These are phyloP conservation scores for Lophius piscatorius DNA, from an alignment of 2,113 vertebrate species.

Conservation along the genomic window DNA sequence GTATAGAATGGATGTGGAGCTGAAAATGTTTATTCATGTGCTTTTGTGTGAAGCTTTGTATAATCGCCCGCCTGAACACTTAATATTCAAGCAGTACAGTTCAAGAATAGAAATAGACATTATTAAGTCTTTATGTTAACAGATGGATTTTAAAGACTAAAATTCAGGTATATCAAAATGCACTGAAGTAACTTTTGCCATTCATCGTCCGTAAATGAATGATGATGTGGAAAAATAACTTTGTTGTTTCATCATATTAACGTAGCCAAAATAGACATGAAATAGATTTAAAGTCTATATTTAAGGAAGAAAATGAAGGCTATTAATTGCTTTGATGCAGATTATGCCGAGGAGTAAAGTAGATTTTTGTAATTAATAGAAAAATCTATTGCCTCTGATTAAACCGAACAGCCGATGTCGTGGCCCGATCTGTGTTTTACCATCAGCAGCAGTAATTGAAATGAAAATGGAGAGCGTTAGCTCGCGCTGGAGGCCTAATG, in stretches of 20 bases:
- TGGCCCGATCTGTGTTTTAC: constrained; percentile 67
- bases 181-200: constrained; percentile 10
- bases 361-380: constrained; percentile 66
- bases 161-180: constrained; percentile 3
- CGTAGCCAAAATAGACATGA: constrained; percentile 43
- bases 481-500: constrained; percentile 22
- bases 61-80: constrained; percentile 19
- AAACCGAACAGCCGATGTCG: constrained; percentile 55
- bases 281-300: constrained; percentile 6
- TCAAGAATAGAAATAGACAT: neutral
- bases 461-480: constrained; percentile 57
- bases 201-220: no score
- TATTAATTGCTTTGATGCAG: constrained; percentile 53
- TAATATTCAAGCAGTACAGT: constrained; percentile 4
- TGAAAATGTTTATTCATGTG: constrained; percentile 67
- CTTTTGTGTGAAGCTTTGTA: constrained; percentile 37
- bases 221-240: no score
- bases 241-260: constrained; percentile 25
- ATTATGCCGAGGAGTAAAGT: constrained; percentile 36
- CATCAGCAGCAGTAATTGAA: constrained; percentile 61
- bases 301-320: constrained; percentile 46
- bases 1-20: constrained; percentile 52
- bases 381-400: constrained; percentile 64
- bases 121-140: neutral
- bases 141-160: constrained; percentile 5